Base-by-base conservation (phyloP, 2,888 invertebrate species). In the Seladonia tumulorum region DNA sequence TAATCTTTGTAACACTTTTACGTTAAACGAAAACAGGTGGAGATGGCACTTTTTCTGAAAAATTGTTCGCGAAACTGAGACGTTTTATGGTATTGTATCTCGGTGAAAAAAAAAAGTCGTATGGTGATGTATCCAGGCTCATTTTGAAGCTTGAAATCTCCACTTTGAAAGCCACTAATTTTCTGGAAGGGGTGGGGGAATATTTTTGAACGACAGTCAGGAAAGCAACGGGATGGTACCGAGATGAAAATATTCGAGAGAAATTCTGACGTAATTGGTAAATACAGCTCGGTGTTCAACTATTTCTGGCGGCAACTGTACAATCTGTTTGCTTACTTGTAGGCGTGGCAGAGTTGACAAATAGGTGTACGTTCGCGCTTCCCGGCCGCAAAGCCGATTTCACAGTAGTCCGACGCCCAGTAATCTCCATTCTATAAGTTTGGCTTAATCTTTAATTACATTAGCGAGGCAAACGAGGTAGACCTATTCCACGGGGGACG, bases 381-480 rank as follows among this genome's bases (percentile, higher is more conserved):
- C 45, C 71, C 63, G 60, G 14, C 18, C 66, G 53, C 72, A 73
- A 78, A 81, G 63, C 57, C 60, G 75, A 78, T 81, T 86, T 79
- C 42, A 78, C 71, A 45, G 78, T 39, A 29, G 68, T 49, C 57
- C 39, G 47, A 73, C 47, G 66, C 53, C 53, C 49, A 1, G 72
- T 81, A 76, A 78, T 85, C 85, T 68, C 68, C 8, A 81, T 81
- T 84, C 75, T 79, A 68, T 60, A 76, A 81, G 76, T 81, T 78
- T 25, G 78, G 78, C 75, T 84, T 81, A 84, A 81, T 78, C 81
- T 75, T 84, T 85, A 81, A 86, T 84, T 81, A 81, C 76, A 85
- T 84, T 66, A 81, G 57, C 42, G 57, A 42, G 68, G 57, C 72
- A 71, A 78, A 53, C 22, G 74, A 45, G 57, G 29, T 5, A 35